phyloP scores from a whole-genome alignment of 2,113 vertebrate species.

The Copsychus sechellarum region DNA sequence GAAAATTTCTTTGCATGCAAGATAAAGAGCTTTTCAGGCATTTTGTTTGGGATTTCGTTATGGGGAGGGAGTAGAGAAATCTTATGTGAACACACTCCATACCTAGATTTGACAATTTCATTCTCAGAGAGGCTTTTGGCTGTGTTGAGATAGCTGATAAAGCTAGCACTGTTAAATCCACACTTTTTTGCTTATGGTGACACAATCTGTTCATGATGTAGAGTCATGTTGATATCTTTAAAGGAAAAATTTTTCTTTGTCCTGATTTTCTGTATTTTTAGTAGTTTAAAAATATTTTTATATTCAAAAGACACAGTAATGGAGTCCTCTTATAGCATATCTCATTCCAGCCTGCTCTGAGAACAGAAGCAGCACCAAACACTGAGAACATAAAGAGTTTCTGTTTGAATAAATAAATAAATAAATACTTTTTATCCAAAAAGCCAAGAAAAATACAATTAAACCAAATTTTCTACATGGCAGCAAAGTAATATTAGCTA shows the following conservation, averaged over 20 bases:
- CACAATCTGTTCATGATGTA: neutral
- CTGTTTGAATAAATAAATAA: neutral
- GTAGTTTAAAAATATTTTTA: neutral
- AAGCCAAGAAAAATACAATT: neutral
- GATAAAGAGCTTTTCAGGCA: neutral
- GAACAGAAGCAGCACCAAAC: neutral
- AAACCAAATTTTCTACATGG: neutral
- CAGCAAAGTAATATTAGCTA: neutral
- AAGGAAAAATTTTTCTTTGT: neutral
- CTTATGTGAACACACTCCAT: neutral
- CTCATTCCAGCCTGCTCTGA: neutral
- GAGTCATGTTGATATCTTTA: neutral
- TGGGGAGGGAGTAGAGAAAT: fast-evolving
- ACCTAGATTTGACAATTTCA: neutral
- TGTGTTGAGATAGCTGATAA: neutral
- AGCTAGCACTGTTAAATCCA: neutral
- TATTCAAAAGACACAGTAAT: neutral
- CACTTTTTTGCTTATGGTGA: neutral
- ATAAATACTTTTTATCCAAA: neutral
- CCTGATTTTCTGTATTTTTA: neutral
- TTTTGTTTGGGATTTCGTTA: neutral
- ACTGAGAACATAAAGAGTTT: neutral
- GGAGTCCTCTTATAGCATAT: neutral
- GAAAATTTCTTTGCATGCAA: neutral
- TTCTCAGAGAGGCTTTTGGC: neutral